Percentiles rank a stretch among this genome's conserved stretches.
phyloP scores from a whole-genome alignment of 1,140 invertebrate species.

The Bombus ignitus region DNA sequence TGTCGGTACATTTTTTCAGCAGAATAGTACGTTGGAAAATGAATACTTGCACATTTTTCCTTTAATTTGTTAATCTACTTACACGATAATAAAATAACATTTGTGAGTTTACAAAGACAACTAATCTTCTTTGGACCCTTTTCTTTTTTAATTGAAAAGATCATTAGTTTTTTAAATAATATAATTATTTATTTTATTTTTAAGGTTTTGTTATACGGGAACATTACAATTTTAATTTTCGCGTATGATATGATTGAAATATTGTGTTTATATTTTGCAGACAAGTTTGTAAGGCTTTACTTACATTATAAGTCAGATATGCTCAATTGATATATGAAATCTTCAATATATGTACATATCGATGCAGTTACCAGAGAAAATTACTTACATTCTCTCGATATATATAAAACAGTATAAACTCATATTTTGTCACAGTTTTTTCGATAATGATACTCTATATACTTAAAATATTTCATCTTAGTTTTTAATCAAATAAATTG shows the following conservation, averaged over 20 bases:
- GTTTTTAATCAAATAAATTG: conserved; percentile 38
- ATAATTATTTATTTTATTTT: conserved; percentile 10
- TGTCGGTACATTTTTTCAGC: conserved; percentile 10
- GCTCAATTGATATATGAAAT: conserved; percentile 1
- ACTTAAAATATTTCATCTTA: conserved; percentile 31
- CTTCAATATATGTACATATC: not conserved
- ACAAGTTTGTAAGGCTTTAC: not conserved
- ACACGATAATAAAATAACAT: conserved; percentile 36
- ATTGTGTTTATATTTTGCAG: conserved; percentile 8
- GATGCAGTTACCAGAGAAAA: not conserved
- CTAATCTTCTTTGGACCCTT: not conserved
- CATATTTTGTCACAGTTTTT: not conserved
- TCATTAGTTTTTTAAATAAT: not conserved
- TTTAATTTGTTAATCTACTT: conserved; percentile 30
- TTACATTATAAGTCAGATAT: conserved; percentile 30
- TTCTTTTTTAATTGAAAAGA: not conserved
- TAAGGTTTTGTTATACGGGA: not conserved
- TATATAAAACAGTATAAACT: conserved; percentile 41
- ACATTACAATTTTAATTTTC: conserved; percentile 12
- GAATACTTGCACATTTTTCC: conserved; percentile 28
- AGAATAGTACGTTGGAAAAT: not conserved
- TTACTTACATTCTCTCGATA: conserved; percentile 14
- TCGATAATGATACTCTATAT: not conserved
- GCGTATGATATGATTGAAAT: conserved; percentile 10
- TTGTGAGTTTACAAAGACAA: conserved; percentile 19